Percentiles rank a stretch among this genome's conserved stretches.
These are phyloP conservation scores for roundworm (Caenorhabditis elegans) DNA, from an alignment of 1,140 invertebrate species.

Conservation along the genomic window DNA sequence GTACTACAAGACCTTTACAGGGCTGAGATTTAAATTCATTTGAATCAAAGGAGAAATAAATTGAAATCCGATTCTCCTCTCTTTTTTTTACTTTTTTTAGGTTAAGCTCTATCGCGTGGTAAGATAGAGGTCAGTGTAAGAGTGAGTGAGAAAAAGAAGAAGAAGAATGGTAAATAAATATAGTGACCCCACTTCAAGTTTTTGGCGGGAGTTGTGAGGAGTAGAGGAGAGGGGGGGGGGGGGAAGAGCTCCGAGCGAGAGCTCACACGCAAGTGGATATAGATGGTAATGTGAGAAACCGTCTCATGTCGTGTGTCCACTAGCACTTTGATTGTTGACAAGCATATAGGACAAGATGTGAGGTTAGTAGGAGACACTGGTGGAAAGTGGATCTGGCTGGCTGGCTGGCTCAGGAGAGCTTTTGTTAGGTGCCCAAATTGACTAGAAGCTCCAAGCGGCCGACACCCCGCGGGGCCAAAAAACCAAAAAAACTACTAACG, in stretches of 20 bases:
- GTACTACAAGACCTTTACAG: not conserved
- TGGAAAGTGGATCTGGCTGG: no score
- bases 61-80: not conserved
- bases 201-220: no score
- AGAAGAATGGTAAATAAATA: conserved; percentile 17
- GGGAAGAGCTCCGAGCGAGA: not conserved
- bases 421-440: no score
- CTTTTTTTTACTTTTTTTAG: not conserved
- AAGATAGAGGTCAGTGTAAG: not conserved
- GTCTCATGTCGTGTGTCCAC: conserved; percentile 27
- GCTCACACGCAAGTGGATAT: not conserved
- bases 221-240: not conserved
- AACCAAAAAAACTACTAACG: no score
- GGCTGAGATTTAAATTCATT: conserved; percentile 4
- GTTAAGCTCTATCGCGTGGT: no score
- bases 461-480: no score
- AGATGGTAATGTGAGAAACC: conserved; percentile 28
- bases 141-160: not conserved
- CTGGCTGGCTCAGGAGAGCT: no score
- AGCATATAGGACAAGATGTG: no score
- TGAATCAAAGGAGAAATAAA: not conserved
- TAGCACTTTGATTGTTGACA: conserved; percentile 35
- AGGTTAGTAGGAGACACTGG: no score
- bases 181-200: conserved; percentile 25
- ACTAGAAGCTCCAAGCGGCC: no score